Evolutionary conservation across 2,797 vertebrate genomes (phyloP).

Genomic region (Pseudochirops cupreus): DNA sequence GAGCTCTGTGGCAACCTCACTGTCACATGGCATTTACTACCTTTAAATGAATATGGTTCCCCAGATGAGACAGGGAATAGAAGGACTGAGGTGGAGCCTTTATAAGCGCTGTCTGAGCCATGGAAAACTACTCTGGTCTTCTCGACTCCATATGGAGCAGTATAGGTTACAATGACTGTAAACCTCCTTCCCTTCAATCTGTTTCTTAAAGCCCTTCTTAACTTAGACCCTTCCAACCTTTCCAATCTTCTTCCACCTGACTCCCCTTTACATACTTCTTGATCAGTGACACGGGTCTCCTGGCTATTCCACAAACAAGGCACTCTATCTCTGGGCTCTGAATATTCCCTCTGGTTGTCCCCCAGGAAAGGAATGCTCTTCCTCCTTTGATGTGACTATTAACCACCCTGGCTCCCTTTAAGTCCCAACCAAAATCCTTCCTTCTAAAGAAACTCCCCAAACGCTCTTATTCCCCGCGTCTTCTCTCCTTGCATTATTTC

Average conservation of each 20-base stretch:
- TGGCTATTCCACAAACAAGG: background rate
- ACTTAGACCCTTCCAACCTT: background rate
- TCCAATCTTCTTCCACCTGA: background rate
- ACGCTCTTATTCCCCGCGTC: background rate
- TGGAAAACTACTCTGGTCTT: background rate
- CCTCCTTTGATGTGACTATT: background rate
- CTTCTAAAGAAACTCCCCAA: background rate
- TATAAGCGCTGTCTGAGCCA: conserved; percentile 53
- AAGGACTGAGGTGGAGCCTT: background rate
- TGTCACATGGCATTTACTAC: conserved; percentile 78
- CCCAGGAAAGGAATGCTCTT: background rate
- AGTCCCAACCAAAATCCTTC: background rate
- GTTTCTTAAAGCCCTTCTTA: background rate
- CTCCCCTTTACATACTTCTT: background rate
- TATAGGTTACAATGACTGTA: background rate
- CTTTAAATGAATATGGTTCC: conserved; percentile 74
- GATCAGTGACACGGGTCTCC: background rate
- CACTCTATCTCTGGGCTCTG: background rate
- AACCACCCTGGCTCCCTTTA: background rate
- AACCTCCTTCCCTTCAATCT: conserved; percentile 5
- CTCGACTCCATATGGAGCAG: background rate
- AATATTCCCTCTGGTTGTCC: background rate
- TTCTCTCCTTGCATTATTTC: background rate
- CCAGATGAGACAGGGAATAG: conserved; percentile 57
- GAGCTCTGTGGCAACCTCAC: conserved; percentile 67